Evolutionary conservation across 1,140 invertebrate genomes (phyloP), one percentile per base, ranked within the genome.

Genomic region (Zaprionus ghesquierei): DNA sequence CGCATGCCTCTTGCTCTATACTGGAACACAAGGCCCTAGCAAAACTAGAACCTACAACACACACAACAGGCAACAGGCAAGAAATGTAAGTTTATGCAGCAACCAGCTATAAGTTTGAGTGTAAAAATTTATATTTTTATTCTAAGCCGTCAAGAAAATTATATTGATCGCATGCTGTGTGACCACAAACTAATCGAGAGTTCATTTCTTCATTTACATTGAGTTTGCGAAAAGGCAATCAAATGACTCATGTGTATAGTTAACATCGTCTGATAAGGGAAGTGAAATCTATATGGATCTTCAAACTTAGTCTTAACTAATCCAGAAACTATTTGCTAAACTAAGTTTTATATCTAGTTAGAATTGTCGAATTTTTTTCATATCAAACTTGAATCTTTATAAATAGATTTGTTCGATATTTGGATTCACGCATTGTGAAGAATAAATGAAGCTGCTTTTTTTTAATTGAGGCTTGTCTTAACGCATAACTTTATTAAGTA

Each of bases 61-160:
- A 72, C 54, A 56, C 29, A 74, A n/a, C n/a, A n/a, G n/a, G n/a
- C n/a, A 51, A 61, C 44, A 59, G 50, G 38, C 62, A 53, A 33
- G 23, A 66, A 75, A 53, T 63, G 41, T 82, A 79, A 79, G 41
- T 81, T 79, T 80, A 46, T 80, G 60, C 54, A 49, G 54, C 49
- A n/a, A n/a, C n/a, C n/a, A 69, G 23, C 69, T 29, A 63, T 81
- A 75, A 78, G 62, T 78, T 84, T 79, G 29, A 64, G 53, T 68
- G 80, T 84, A 79, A 72, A 84, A 81, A 64, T 56, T 41, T 61
- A 63, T 27, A 73, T 69, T 66, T 69, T 31, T 66, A 81, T 77
- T 66, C 53, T 54, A 84, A 75, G 18, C 53, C 49, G 46, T 41
- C 49, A 73, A 51, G 51, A 58, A 56, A 64, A 70, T 64, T 64